Evolutionary conservation across 2,113 vertebrate genomes (phyloP).

Genomic region (Piaya cayana): DNA sequence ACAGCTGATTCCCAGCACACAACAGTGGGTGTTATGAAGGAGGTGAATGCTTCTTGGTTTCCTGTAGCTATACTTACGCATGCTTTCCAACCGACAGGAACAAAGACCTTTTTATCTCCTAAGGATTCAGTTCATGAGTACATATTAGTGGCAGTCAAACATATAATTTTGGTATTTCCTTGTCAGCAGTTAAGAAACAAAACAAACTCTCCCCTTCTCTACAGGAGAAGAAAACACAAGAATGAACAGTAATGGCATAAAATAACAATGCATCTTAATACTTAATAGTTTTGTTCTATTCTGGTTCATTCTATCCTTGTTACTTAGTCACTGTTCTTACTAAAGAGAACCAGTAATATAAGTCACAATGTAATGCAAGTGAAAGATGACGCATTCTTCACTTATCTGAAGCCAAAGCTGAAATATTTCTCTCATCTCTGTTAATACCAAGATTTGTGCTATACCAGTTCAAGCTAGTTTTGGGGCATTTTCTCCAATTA

Average conservation of each 20-base stretch:
- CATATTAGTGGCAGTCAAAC: not conserved
- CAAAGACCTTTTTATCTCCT: not conserved
- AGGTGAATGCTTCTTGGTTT: not conserved
- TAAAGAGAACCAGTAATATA: not conserved
- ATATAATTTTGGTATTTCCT: not conserved
- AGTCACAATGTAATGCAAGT: not conserved
- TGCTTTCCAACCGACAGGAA: not conserved
- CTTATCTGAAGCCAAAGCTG: not conserved
- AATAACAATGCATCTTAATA: not conserved
- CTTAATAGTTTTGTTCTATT: not conserved
- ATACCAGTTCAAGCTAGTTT: not conserved
- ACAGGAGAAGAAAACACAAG: not conserved
- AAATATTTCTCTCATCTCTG: not conserved
- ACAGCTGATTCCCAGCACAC: not conserved
- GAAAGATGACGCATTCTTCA: not conserved
- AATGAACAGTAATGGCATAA: not conserved
- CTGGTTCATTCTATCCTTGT: not conserved
- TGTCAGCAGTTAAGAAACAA: not conserved
- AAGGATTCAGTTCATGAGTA: not conserved
- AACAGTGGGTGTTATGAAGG: not conserved
- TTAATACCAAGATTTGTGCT: not conserved
- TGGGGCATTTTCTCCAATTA: slow-evolving; percentile 4
- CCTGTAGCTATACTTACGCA: not conserved
- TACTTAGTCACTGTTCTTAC: not conserved
- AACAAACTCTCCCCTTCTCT: fast-evolving